Base-by-base conservation (phyloP, 2,888 invertebrate genomes). In the Tetragonula carbonaria region DNA sequence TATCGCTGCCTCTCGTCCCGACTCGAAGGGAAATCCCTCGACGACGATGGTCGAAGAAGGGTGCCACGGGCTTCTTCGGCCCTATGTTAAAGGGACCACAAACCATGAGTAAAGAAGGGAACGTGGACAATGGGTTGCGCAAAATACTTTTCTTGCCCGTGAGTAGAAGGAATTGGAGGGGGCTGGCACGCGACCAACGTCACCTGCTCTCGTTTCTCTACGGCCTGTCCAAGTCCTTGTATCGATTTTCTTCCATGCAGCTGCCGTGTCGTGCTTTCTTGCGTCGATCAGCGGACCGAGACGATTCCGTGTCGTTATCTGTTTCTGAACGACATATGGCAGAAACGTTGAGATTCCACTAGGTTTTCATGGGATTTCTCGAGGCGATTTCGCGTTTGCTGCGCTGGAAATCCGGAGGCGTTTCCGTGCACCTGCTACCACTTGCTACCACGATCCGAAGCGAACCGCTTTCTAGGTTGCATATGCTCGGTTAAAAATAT, bases 171-270 rank as follows among this genome's bases (percentile, higher is more conserved):
- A 87, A 87, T 45, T 91, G 92, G 92, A 92, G 90, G 90, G 86
- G 90, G 85, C 84, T 91, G 94, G 94, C 94, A 94, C 94, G 94
- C 94, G 94, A 94, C 94, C 93, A 93, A 93, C 93, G 93, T 94
- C 94, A 94, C 94, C 94, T 94, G 94, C 93, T 90, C 90, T 76
- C 57, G 57, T 59, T 79, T 74, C 83, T 84, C 81, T 83, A 88
- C 87, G 86, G 88, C 86, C 87, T 89, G 91, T 86, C 84, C 81
- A 90, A 89, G 89, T 89, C 79, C 88, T 87, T 87, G 84, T 88
- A 91, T 90, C 91, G 93, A 92, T 93, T 93, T 92, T 93, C 92
- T 91, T 87, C 57, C 82, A 81, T 72, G 92, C 93, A 93, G 93
- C 93, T 93, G 93, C 92, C 87, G 82, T 85, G 91, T 86, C 91